Base-by-base conservation (phyloP, 2,113 vertebrate genomes). In the Bubo bubo region DNA sequence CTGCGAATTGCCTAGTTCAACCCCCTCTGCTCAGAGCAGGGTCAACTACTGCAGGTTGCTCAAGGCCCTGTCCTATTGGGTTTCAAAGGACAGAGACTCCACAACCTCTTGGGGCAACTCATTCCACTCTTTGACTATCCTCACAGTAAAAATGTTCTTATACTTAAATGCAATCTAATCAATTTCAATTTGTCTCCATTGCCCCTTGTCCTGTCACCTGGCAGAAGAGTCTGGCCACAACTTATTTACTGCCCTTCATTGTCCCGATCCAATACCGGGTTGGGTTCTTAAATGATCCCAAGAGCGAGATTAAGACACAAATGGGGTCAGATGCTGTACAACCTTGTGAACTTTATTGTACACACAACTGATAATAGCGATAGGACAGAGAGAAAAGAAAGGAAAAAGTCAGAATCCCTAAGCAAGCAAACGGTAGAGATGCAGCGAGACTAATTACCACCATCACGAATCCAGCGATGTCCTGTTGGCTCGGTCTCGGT, bases 101-200 rank as follows among this genome's bases (percentile, higher is more conserved):
- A 63, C 4, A 39, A 5, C 2, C 4, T 52, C 35, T 59, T 0
- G 0, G 28, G 10, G 3, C 4, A 59, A 16, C 2, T 41, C 3
- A 2, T 62, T 62, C 22, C 27, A 52, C 5, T 34, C 28, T 76
- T 76, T 84, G 13, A 58, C 13, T 8, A 49, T 5, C 4, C 4
- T 53, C 10, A 20, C 5, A 12, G 10, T 62, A 60, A 66, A 81
- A 81, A 30, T 26, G 5, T 52, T 87, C 16, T 37, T 39, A n/a
- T 2, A 1, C 17, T 70, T 45, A 64, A 52, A 60, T 14, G 1
- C 8, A 50, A 20, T 34, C 63, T 45, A 12, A 50, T 63, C 18
- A 76, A 14, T 76, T 82, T 76, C 32, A 37, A 4, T 81, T 60
- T 81, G 13, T 74, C 8, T 56, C 5, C 26, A 22, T 45, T 84